Evolutionary conservation across 1,140 invertebrate species (phyloP), one percentile per base, ranked within the genome.

Genomic region (Latrodectus geometricus): DNA sequence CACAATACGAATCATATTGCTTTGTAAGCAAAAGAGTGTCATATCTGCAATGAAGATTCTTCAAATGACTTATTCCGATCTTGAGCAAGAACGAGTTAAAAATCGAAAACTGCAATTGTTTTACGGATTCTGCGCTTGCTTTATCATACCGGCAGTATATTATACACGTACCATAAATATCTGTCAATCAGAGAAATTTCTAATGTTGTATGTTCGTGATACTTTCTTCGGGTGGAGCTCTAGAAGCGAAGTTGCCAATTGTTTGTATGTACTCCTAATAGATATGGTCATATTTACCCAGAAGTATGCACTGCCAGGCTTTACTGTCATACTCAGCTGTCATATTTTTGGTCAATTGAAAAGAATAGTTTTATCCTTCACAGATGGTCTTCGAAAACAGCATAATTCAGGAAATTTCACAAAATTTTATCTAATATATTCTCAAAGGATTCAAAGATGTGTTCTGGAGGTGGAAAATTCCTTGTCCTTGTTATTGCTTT

Each of bases 181-280:
- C 14, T 80, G 78, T 20, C 70, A 20, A 17, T 9, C 11, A 12
- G 8, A 52, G 0, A 9, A 70, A 1, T 66, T 80, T 21, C 21
- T 80, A 12, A 50, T n/a, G 20, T 21, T n/a, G 9, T 80, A 80
- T 15, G 78, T 80, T 20, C 8, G 23, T n/a, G 78, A 80, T 15
- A 23, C 9, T 14, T 80, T 80, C 20, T 80, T 80, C 23, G 78
- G 78, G 3, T 80, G 78, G 78, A 80, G 78, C 9, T 80, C 78
- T 9, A 2, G 9, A 14, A 65, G 68, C 49, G 70, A 52, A 9
- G n/a, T 23, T 20, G 21, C 54, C 9, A 80, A 80, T 11, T 80
- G 66, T 35, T 9, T 66, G 4, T n/a, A 14, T 0, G 48, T 80
- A 9, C 20, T 48, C 0, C 3, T 48, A 7, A 9, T 80, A 8